Percentiles rank a stretch among this genome's conserved stretches.
Conservation (phyloP, 2,797 vertebrate genomes). For the Acropternis orthonyx region DNA sequence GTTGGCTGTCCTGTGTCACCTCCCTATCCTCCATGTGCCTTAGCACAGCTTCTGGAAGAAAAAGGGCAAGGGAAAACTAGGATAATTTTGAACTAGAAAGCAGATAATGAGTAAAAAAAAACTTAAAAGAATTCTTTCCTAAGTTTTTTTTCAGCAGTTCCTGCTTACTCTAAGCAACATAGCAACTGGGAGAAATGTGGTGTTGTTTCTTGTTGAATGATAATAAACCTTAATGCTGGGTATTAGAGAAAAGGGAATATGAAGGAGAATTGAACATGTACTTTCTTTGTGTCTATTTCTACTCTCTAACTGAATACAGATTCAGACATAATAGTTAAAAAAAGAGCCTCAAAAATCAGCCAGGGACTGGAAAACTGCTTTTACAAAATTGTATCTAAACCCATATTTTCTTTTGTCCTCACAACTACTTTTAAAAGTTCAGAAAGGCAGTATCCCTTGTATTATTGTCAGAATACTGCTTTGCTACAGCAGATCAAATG, state of each 20-base stretch:
- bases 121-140: not conserved
- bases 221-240: not conserved
- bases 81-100: not conserved
- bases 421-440: not conserved
- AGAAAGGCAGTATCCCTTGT: not conserved
- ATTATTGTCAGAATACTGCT: not conserved
- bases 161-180: not conserved
- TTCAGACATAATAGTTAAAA: not conserved
- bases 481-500: not conserved
- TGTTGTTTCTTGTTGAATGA: not conserved
- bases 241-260: not conserved
- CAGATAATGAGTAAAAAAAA: not conserved
- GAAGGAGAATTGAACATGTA: not conserved
- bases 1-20: not conserved
- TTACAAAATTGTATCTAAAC: not conserved
- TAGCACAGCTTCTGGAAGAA: not conserved
- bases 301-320: not conserved
- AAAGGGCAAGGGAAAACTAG: rapidly evolving
- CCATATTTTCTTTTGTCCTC: not conserved
- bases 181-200: not conserved
- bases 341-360: not conserved
- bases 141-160: not conserved
- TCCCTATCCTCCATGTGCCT: not conserved
- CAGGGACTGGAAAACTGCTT: not conserved
- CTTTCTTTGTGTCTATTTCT: not conserved